phyloP scores from a whole-genome alignment of 2,797 vertebrate species.

The Carduelis carduelis region DNA sequence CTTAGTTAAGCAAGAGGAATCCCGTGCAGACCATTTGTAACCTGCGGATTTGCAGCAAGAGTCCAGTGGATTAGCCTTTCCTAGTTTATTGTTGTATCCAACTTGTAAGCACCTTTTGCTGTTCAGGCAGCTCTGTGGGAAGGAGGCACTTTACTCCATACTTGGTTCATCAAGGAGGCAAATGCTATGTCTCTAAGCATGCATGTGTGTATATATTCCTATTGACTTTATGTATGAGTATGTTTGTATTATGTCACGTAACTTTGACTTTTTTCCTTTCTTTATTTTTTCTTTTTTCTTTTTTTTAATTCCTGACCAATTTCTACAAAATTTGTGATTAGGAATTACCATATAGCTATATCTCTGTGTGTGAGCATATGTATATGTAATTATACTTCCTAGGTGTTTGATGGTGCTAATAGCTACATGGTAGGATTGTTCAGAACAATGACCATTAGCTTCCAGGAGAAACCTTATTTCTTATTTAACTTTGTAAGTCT shows the following conservation, averaged over 20 bases:
- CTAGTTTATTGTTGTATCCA: not conserved
- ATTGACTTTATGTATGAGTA: not conserved
- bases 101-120: not conserved
- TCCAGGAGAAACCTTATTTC: not conserved
- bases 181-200: not conserved
- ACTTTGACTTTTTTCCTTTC: not conserved
- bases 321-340: not conserved
- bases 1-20: not conserved
- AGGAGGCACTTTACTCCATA: not conserved
- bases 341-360: not conserved
- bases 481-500: not conserved
- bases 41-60: fast-evolving
- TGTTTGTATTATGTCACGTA: not conserved
- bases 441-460: not conserved
- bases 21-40: not conserved
- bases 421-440: not conserved
- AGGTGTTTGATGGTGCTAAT: not conserved
- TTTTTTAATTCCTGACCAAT: not conserved
- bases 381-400: not conserved
- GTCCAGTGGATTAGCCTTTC: not conserved
- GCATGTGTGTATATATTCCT: too few species aligned
- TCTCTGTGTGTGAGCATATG: fast-evolving
- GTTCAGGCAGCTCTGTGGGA: not conserved
- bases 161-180: not conserved
- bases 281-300: not conserved